These are phyloP conservation scores for Agonopterix subpropinquella DNA, from an alignment of 2,888 invertebrate genomes.

Conservation along the genomic window DNA sequence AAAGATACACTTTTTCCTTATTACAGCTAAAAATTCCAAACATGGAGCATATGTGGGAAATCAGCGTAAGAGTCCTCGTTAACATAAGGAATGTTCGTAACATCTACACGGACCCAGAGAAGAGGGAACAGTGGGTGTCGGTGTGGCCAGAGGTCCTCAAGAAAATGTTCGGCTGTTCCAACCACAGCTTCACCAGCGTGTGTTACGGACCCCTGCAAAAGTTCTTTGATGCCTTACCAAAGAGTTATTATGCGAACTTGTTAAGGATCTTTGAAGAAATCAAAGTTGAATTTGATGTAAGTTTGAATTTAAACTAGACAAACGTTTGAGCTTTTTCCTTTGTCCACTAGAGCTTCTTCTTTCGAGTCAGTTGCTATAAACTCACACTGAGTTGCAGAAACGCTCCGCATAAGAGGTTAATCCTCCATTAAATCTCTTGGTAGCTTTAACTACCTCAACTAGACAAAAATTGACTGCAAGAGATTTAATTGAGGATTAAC, in stretches of 20 bases:
- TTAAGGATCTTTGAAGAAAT: constrained; percentile 71
- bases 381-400: too few species aligned
- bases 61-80: constrained; percentile 75
- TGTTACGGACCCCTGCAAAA: constrained; percentile 78
- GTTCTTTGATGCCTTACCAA: constrained; percentile 75
- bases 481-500: too few species aligned
- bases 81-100: constrained; percentile 78
- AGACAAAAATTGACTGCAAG: too few species aligned
- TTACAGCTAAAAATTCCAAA: constrained; percentile 77
- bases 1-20: neutral
- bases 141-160: constrained; percentile 80
- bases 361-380: too few species aligned
- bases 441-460: too few species aligned
- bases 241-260: constrained; percentile 71
- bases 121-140: constrained; percentile 76
- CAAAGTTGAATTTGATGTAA: constrained; percentile 77
- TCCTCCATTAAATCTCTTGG: too few species aligned
- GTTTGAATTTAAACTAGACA: constrained; percentile 8
- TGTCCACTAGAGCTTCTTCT: too few species aligned
- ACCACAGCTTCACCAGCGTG: constrained; percentile 80
- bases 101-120: constrained; percentile 79
- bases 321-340: too few species aligned
- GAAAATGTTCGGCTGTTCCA: constrained; percentile 76
- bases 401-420: too few species aligned
- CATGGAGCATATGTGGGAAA: constrained; percentile 79